These are phyloP conservation scores for Sparidentex hasta DNA, from an alignment of 2,797 vertebrate genomes.

Conservation along the genomic window DNA sequence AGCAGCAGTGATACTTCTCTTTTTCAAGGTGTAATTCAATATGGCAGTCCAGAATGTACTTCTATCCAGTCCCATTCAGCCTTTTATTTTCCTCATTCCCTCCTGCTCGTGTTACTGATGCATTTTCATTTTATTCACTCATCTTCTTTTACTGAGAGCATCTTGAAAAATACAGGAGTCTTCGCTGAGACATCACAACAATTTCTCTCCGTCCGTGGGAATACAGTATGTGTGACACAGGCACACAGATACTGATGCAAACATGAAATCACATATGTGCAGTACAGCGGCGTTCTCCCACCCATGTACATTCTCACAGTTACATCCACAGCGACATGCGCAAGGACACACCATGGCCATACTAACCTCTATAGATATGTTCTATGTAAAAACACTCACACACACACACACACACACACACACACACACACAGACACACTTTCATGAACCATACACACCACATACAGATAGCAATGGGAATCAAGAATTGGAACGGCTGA, in stretches of 20 bases:
- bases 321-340: neutral
- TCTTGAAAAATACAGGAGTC: conserved; percentile 30
- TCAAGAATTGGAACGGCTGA: too few species aligned
- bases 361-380: neutral
- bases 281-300: neutral
- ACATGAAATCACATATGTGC: neutral
- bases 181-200: conserved; percentile 15
- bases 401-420: neutral
- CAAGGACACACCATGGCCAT: neutral
- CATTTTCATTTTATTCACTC: conserved; percentile 38
- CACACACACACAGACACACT: neutral
- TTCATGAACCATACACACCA: neutral
- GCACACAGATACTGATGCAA: neutral
- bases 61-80: conserved; percentile 23
- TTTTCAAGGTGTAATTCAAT: conserved; percentile 50
- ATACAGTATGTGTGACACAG: neutral
- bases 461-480: neutral
- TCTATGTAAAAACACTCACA: neutral
- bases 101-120: conserved; percentile 18
- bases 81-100: conserved; percentile 36
- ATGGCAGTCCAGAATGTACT: conserved; percentile 22
- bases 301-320: neutral
- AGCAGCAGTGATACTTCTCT: conserved; percentile 26
- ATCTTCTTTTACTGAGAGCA: conserved; percentile 36
- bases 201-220: neutral